Conservation (phyloP, 2,113 vertebrate genomes). For the Eulacestoma nigropectus region DNA sequence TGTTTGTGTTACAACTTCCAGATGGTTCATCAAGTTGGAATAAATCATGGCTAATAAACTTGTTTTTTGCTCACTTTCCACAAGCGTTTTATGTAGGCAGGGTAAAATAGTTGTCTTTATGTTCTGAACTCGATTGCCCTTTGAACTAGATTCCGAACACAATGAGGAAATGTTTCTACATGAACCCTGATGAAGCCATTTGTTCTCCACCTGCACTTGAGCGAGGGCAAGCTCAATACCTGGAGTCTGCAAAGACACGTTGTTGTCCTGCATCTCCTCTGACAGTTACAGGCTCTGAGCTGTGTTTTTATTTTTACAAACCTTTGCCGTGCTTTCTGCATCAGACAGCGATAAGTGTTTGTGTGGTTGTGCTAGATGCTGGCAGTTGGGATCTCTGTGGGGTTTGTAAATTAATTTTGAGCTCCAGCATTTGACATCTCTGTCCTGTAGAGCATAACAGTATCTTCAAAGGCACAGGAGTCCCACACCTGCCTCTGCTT, state of each 20-base stretch:
- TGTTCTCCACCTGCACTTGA: neutral
- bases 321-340: neutral
- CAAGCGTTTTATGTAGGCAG: neutral
- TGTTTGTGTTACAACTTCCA: neutral
- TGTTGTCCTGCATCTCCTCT: neutral
- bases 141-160: neutral
- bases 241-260: neutral
- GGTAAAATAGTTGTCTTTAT: neutral
- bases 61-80: neutral
- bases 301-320: neutral
- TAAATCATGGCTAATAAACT: neutral
- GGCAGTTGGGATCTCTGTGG: neutral
- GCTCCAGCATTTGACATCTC: neutral
- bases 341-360: neutral
- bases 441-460: conserved; percentile 8
- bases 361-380: neutral
- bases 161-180: neutral
- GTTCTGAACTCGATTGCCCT: neutral
- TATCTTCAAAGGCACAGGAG: conserved; percentile 53
- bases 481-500: conserved; percentile 57
- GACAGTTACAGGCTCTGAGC: neutral
- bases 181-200: neutral
- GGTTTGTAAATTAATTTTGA: neutral
- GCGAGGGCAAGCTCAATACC: neutral
- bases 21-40: neutral